Conservation (phyloP, 2,888 invertebrate species). For the Lepidocyrtinus sp. region DNA sequence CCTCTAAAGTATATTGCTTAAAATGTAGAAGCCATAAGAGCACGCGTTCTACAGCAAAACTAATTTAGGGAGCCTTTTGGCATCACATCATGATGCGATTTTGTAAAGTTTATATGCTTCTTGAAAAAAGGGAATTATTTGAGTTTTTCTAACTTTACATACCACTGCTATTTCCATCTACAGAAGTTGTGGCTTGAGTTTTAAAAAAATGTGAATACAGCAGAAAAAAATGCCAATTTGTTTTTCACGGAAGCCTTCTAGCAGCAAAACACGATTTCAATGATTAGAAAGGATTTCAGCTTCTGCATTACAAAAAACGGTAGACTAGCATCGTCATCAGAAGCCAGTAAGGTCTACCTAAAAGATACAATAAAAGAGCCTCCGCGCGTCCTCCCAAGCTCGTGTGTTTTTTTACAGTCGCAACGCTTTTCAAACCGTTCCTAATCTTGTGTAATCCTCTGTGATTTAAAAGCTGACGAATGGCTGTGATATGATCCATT, state of each 20-base stretch:
- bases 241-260: background rate
- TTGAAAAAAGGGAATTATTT: background rate
- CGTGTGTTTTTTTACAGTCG: constrained; percentile 12
- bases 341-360: background rate
- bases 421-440: constrained; percentile 31
- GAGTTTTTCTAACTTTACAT: background rate
- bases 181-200: background rate
- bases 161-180: background rate
- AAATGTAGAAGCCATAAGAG: background rate
- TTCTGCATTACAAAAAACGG: background rate
- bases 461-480: constrained; percentile 50
- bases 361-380: background rate
- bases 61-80: background rate
- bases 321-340: too few species aligned
- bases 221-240: background rate
- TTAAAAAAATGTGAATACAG: background rate
- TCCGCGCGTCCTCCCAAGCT: background rate
- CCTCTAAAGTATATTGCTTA: background rate
- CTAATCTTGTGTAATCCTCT: constrained; percentile 47
- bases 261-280: background rate
- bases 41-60: background rate
- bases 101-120: background rate
- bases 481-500: constrained; percentile 30
- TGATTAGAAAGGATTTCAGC: background rate
- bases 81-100: background rate